phyloP scores from a whole-genome alignment of 2,888 invertebrate species.

The Buathra laborator region DNA sequence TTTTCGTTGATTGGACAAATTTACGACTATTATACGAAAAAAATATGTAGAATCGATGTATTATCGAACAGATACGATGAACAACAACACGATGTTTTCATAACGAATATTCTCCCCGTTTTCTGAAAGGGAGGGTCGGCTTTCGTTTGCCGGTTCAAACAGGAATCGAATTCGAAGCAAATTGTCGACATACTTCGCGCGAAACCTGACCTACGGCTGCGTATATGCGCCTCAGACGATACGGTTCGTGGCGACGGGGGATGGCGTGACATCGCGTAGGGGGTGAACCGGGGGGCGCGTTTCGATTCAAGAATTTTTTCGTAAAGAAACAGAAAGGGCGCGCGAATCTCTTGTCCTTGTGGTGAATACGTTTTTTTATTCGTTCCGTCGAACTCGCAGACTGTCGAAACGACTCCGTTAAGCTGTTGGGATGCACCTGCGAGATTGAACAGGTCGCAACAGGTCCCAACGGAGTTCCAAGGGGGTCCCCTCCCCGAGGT shows the following conservation, averaged over 20 bases:
- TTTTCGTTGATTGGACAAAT: neutral
- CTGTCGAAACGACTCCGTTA: conserved; percentile 28
- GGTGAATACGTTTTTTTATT: neutral
- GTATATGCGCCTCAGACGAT: conserved; percentile 68
- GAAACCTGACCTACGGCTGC: conserved; percentile 71
- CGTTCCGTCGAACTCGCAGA: conserved; percentile 26
- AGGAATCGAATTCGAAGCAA: conserved; percentile 52
- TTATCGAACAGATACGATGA: neutral
- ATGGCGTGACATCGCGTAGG: conserved; percentile 56
- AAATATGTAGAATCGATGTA: neutral
- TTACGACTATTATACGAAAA: conserved; percentile 18
- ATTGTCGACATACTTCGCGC: conserved; percentile 28
- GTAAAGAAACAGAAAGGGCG: conserved; percentile 21
- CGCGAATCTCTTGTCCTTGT: conserved; percentile 25
- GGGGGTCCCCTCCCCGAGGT: conserved; percentile 47
- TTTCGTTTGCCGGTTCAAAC: conserved; percentile 34
- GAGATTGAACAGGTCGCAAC: conserved; percentile 82
- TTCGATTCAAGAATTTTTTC: conserved; percentile 56
- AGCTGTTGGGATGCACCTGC: conserved; percentile 77
- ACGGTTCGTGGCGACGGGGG: conserved; percentile 37
- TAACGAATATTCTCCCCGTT: conserved; percentile 23
- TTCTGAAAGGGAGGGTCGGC: conserved; percentile 3
- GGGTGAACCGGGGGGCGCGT: conserved; percentile 41
- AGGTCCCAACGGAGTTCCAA: conserved; percentile 75
- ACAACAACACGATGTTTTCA: neutral